Base-by-base conservation (phyloP, 30 jellyfish, hydroid and myxozoan genomes). In the Rhopilema esculentum region DNA sequence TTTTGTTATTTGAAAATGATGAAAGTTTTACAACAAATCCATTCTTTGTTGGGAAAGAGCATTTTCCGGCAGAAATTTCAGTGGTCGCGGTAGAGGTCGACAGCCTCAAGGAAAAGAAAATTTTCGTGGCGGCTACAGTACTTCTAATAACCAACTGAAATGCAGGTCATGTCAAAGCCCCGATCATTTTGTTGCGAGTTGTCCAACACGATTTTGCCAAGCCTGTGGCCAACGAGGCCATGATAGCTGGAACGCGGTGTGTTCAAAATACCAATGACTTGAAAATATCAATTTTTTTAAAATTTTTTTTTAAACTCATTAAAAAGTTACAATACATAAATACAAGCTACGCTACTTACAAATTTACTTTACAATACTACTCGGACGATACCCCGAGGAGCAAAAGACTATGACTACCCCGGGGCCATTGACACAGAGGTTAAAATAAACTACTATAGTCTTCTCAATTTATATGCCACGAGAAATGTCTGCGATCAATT, bases 151-250 rank as follows among this genome's bases (percentile, higher is more conserved):
- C 78, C 96, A 87, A 40, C 71, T 78, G 28, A 79, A 88, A 57
- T 88, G 91, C 51, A 66, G 91, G 67, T 87, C 32, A 6, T 77
- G 89, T 33, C 77, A 87, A 30, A 77, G 90, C 32, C 61, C 90
- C 19, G 78, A 87, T 68, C 90, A 87, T 87, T 87, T 77, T 21
- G 84, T 87, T 12, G 26, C 72, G 21, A 40, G 27, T 73, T 63
- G 91, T 64, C 96, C 96, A 6, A 1, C 94, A 0, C 81, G 88
- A 53, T 88, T 88, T 79, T 88, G 91, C 77, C 91, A 88, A 79
- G 96, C 96, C 68, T 88, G 91, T 79, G 96, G 90, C n/a, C 89
- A 86, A 50, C 88, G 91, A 15, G 83, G 91, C 75, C 93, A 85
- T 69, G 87, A 85, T 57, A 85, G 93, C 72, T 9, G 81, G 88